Conservation (phyloP, 2,113 vertebrate genomes). For the Pica pica region DNA sequence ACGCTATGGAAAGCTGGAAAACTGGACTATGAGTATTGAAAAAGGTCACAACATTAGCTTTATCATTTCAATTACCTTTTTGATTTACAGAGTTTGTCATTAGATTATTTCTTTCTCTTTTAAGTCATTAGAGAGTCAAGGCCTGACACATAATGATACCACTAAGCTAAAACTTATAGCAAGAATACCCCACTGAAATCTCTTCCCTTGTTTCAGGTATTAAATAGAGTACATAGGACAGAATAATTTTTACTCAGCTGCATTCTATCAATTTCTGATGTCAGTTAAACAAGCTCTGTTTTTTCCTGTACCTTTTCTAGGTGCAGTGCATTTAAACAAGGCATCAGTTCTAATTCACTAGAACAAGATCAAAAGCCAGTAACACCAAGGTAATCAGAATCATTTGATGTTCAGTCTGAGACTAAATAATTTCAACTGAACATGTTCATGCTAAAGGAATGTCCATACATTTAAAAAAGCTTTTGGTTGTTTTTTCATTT, state of each 20-base stretch:
- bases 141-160: background rate
- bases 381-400: background rate
- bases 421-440: background rate
- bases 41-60: background rate
- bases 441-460: background rate
- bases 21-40: rapidly evolving
- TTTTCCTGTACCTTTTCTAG: background rate
- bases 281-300: background rate
- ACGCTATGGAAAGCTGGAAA: background rate
- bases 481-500: background rate
- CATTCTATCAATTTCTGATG: background rate
- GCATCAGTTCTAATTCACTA: background rate
- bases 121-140: background rate
- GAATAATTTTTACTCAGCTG: background rate
- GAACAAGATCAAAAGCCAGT: background rate
- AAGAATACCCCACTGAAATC: background rate
- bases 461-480: background rate
- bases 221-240: background rate
- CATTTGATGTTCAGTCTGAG: background rate
- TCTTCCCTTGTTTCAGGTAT: background rate
- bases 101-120: background rate
- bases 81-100: background rate
- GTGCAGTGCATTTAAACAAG: background rate
- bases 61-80: slow-evolving; percentile 6
- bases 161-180: background rate